Evolutionary conservation across 1,140 invertebrate species (phyloP).

Genomic region (Cydia fagiglandana): DNA sequence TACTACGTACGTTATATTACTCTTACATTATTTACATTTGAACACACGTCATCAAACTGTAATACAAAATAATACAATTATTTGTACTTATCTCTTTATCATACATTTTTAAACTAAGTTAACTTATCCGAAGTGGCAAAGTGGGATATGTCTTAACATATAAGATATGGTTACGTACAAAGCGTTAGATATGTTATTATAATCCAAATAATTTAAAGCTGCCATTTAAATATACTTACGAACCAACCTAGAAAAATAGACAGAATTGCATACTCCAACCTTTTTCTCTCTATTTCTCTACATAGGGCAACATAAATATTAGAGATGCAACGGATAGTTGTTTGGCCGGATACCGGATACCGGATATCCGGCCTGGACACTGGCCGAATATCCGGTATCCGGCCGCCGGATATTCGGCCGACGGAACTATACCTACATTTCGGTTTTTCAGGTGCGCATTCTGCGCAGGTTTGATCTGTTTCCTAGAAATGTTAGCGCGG

Average conservation of each 20-base stretch:
- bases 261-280: neutral
- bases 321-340: too few species aligned
- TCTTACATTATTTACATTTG: conserved; percentile 32
- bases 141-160: conserved; percentile 66
- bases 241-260: conserved; percentile 9
- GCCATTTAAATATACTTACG: conserved; percentile 40
- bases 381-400: too few species aligned
- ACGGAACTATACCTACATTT: too few species aligned
- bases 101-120: conserved; percentile 41
- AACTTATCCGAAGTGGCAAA: conserved; percentile 62
- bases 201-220: conserved; percentile 63
- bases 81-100: conserved; percentile 60
- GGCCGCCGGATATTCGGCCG: too few species aligned
- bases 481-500: too few species aligned
- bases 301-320: too few species aligned
- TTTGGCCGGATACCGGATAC: too few species aligned
- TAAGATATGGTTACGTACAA: conserved; percentile 49
- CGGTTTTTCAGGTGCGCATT: too few species aligned
- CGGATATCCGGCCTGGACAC: too few species aligned
- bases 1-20: conserved; percentile 30
- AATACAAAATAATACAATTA: conserved; percentile 61
- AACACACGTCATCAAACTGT: conserved; percentile 47
- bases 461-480: too few species aligned
- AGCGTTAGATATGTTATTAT: conserved; percentile 52
- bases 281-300: neutral